Percentiles rank a stretch among this genome's conserved stretches.
These are phyloP conservation scores for Cherax destructor DNA, from an alignment of 1,140 invertebrate species.

Conservation along the genomic window DNA sequence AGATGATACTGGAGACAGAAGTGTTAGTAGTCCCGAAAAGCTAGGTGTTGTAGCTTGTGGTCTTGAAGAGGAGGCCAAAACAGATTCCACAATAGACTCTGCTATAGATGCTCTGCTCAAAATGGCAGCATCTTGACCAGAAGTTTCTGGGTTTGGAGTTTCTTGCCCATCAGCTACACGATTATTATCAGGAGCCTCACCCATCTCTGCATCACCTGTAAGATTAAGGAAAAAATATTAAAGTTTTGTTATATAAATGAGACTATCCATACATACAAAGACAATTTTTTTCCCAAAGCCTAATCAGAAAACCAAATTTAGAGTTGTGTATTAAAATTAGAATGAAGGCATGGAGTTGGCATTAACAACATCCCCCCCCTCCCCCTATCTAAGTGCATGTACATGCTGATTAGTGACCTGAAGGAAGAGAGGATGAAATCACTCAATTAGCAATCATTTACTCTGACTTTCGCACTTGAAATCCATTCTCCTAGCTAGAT, in stretches of 20 bases:
- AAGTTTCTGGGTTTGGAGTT: slow-evolving; percentile 27
- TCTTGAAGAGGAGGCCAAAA: slow-evolving; percentile 74
- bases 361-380: no score
- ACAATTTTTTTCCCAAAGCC: no score
- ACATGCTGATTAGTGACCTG: no score
- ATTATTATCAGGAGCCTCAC: slow-evolving; percentile 45
- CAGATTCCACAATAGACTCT: slow-evolving; percentile 77
- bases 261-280: not conserved
- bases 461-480: no score
- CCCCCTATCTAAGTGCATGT: no score
- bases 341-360: no score
- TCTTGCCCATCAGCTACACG: slow-evolving; percentile 6
- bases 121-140: slow-evolving; percentile 57
- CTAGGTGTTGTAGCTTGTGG: slow-evolving; percentile 65
- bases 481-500: no score
- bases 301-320: no score
- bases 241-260: not conserved
- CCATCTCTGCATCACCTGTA: slow-evolving; percentile 50
- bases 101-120: slow-evolving; percentile 75
- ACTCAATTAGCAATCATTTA: no score
- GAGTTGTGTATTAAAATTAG: no score
- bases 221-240: not conserved
- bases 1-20: slow-evolving; percentile 53
- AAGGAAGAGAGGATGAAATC: no score
- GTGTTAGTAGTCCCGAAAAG: slow-evolving; percentile 60